A percentile compares a stretch with the other conserved stretches of the same genome.
phyloP scores from a whole-genome alignment of 92 coral and sea anemone genomes.

The Phymanthus crucifer region DNA sequence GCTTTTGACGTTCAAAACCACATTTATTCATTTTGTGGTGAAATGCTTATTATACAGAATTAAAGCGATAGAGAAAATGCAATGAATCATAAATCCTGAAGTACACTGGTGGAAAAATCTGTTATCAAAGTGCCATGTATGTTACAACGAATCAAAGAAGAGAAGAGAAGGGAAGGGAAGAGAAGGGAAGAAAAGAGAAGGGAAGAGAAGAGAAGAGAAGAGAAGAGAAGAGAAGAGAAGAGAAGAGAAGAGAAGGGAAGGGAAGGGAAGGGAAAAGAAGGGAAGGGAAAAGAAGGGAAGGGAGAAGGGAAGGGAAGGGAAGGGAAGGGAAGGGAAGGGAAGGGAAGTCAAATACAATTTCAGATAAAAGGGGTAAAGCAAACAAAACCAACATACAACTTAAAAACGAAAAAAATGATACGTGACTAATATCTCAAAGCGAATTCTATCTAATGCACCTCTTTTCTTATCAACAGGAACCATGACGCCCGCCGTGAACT shows the following conservation, averaged over 20 bases:
- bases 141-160: too few species aligned
- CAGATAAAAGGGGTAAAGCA: too few species aligned
- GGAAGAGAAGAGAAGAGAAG: not conserved
- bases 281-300: not conserved
- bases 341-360: too few species aligned
- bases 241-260: too few species aligned
- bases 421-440: too few species aligned
- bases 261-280: not conserved
- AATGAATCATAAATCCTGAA: not conserved
- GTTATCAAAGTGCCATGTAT: too few species aligned
- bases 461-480: too few species aligned
- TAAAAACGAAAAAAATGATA: too few species aligned
- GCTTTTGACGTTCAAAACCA: not conserved
- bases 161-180: slow-evolving; percentile 11
- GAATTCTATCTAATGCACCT: too few species aligned
- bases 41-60: not conserved
- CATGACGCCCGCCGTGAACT: too few species aligned
- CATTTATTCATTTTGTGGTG: not conserved
- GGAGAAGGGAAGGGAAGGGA: not conserved
- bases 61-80: not conserved
- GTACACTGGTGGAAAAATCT: not conserved
- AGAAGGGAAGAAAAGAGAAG: not conserved
- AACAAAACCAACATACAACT: too few species aligned
- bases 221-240: too few species aligned
- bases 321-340: not conserved